These are phyloP conservation scores for Pemphigus obesinymphae DNA, from an alignment of 1,140 invertebrate species.

Conservation along the genomic window DNA sequence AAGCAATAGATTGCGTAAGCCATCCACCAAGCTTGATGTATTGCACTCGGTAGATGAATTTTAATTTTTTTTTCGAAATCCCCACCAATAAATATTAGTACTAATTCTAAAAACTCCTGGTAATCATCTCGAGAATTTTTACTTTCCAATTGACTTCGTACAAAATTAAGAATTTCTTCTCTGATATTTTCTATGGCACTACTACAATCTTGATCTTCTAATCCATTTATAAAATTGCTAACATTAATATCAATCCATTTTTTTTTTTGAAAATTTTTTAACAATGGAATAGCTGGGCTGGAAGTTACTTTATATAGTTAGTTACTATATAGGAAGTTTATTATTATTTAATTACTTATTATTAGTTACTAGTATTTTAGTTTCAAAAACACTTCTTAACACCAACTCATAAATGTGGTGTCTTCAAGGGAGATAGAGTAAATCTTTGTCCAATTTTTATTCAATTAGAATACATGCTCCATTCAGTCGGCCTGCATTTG, in stretches of 20 bases:
- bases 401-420: conserved; percentile 46
- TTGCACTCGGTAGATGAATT: conserved; percentile 48
- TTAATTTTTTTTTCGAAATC: conserved; percentile 32
- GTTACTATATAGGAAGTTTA: too few species aligned
- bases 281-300: conserved; percentile 42
- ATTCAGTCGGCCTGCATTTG: too few species aligned
- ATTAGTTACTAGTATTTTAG: conserved; percentile 25
- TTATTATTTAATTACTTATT: too few species aligned
- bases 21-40: conserved; percentile 50
- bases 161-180: neutral
- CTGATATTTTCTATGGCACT: neutral
- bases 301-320: conserved; percentile 19
- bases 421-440: conserved; percentile 42
- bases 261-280: conserved; percentile 42
- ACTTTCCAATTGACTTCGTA: too few species aligned
- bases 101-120: neutral
- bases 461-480: conserved; percentile 32
- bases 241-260: conserved; percentile 25
- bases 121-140: neutral
- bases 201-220: neutral
- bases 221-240: conserved; percentile 19
- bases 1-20: neutral
- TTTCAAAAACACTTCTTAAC: conserved; percentile 38
- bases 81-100: neutral
- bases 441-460: conserved; percentile 34